Conservation (phyloP, 2,113 vertebrate species). For the Delphinapterus leucas region DNA sequence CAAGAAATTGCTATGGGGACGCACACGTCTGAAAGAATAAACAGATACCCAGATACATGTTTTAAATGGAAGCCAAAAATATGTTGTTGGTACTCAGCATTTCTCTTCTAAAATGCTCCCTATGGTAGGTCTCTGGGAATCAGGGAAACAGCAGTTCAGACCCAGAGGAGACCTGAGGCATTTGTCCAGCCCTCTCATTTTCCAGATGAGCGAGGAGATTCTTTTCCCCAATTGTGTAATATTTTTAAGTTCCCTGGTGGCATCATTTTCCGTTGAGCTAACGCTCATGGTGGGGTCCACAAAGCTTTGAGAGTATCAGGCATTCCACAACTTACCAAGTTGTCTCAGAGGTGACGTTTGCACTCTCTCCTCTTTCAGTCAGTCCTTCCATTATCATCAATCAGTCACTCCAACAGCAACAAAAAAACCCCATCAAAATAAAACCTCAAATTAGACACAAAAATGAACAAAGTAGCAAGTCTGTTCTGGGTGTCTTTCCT, state of each 20-base stretch:
- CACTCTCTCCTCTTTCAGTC: neutral
- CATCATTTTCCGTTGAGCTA: neutral
- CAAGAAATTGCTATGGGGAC: neutral
- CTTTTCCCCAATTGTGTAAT: neutral
- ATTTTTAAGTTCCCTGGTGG: neutral
- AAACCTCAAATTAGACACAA: neutral
- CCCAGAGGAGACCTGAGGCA: neutral
- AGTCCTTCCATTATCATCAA: neutral
- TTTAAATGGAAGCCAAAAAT: conserved; percentile 40
- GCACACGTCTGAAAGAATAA: neutral
- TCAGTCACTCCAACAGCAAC: neutral
- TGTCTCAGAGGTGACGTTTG: neutral
- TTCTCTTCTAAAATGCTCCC: conserved; percentile 7
- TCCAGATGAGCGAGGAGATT: neutral
- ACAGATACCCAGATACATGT: neutral
- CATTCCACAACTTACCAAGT: neutral
- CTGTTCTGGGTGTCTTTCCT: neutral
- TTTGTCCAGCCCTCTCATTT: neutral
- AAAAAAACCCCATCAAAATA: neutral
- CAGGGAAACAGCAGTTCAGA: conserved; percentile 18
- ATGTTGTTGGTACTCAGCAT: neutral
- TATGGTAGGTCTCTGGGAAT: neutral
- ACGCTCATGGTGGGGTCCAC: neutral
- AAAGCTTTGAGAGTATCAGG: neutral
- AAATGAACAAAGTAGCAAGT: neutral